phyloP scores from a whole-genome alignment of 2,797 vertebrate genomes.

The Pterois miles region DNA sequence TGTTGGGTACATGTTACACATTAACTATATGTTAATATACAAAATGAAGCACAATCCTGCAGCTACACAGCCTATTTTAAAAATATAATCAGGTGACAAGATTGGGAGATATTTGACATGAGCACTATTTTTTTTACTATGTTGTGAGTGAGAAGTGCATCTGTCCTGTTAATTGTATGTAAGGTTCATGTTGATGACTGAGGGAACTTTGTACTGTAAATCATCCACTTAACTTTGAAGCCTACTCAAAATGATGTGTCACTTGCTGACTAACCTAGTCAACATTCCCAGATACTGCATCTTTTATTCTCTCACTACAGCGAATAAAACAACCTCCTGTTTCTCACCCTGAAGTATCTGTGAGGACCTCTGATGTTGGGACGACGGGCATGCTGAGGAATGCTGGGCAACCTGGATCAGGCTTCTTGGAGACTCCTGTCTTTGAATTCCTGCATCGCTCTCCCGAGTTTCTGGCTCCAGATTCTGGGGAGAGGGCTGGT shows the following conservation, averaged over 20 bases:
- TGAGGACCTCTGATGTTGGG: conserved; percentile 52
- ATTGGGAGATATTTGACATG: no score
- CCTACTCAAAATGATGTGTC: no score
- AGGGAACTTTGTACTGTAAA: no score
- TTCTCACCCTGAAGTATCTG: conserved; percentile 71
- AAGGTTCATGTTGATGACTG: no score
- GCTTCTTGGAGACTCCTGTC: conserved; percentile 43
- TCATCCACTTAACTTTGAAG: no score
- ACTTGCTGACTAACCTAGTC: no score
- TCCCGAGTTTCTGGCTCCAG: conserved; percentile 58
- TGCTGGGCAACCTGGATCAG: conserved; percentile 20
- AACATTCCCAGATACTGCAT: neutral
- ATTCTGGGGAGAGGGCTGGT: conserved; percentile 54
- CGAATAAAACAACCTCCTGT: neutral
- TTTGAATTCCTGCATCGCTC: conserved; percentile 51
- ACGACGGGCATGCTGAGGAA: conserved; percentile 15
- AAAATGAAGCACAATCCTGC: neutral
- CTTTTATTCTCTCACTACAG: neutral
- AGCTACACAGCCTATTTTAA: neutral
- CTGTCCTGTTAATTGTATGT: neutral
- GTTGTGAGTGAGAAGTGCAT: neutral
- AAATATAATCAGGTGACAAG: neutral
- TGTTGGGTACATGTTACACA: no score
- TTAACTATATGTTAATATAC: neutral
- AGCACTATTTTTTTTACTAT: no score